Conservation (phyloP, 2,797 vertebrate genomes). For the Onychomys arenicola region DNA sequence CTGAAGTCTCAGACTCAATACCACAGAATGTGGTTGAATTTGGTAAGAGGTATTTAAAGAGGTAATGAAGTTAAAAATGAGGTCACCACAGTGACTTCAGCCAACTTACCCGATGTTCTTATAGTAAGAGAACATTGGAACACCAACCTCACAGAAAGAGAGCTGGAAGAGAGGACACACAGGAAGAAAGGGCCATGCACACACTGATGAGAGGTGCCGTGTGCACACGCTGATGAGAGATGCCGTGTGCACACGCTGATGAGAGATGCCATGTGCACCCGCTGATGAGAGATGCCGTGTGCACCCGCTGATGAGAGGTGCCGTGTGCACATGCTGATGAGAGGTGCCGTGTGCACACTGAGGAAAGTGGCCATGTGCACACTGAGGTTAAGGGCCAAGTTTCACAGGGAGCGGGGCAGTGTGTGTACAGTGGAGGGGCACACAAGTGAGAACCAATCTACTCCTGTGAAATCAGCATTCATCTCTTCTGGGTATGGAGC, state of each 20-base stretch:
- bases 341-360: not conserved
- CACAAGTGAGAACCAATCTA: not conserved
- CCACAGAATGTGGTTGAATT: not conserved
- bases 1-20: not conserved
- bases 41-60: not conserved
- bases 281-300: not conserved
- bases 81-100: not conserved
- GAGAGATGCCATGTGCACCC: not conserved
- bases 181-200: not conserved
- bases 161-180: not conserved
- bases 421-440: not conserved
- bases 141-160: not conserved
- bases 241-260: too few species aligned
- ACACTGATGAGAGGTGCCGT: not conserved
- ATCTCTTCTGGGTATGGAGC: not conserved
- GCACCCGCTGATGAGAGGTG: too few species aligned
- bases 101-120: not conserved
- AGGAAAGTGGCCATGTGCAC: not conserved
- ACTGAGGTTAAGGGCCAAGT: not conserved
- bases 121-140: not conserved
- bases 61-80: not conserved
- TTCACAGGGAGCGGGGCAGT: not conserved
- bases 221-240: too few species aligned
- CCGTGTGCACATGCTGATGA: too few species aligned
- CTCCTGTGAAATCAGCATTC: too few species aligned